phyloP scores from a whole-genome alignment of 2,797 vertebrate genomes.

The Denticeps clupeoides region DNA sequence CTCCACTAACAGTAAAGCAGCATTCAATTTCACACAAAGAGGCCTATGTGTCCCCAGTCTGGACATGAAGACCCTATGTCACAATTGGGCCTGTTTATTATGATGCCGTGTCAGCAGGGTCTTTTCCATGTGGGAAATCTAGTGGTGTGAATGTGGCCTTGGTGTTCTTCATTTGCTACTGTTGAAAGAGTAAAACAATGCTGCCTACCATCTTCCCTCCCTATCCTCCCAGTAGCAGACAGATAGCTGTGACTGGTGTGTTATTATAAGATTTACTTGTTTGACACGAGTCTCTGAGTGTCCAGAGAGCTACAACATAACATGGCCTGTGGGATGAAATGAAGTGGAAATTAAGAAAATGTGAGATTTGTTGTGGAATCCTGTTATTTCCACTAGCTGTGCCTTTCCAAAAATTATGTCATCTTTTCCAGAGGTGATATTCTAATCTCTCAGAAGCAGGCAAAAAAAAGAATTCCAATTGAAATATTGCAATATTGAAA shows the following conservation, averaged over 20 bases:
- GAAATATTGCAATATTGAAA: background rate
- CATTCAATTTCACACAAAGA: conserved; percentile 26
- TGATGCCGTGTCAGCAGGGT: conserved; percentile 25
- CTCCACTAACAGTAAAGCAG: conserved; percentile 15
- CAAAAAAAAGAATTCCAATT: conserved; percentile 4
- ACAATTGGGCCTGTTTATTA: conserved; percentile 33
- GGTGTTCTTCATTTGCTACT: conserved; percentile 18
- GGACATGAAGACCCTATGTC: conserved; percentile 23
- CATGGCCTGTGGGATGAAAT: too few species aligned
- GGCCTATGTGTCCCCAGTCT: conserved; percentile 21
- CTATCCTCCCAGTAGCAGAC: too few species aligned
- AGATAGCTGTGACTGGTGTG: too few species aligned
- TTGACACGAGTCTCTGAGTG: too few species aligned
- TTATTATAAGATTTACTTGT: too few species aligned
- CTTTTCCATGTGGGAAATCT: conserved; percentile 19
- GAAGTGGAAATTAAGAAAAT: background rate
- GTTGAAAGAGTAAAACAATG: conserved; percentile 19
- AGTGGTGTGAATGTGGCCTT: conserved; percentile 18
- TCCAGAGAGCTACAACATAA: too few species aligned
- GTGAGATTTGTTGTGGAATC: too few species aligned
- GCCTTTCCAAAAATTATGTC: conserved; percentile 12
- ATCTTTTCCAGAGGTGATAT: conserved; percentile 12
- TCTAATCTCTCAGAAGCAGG: background rate
- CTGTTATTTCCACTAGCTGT: background rate
- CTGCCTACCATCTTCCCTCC: conserved; percentile 9